A percentile compares a stretch with the other conserved stretches of the same genome.
phyloP scores from a whole-genome alignment of 2,113 vertebrate species.

The Chelonoidis abingdonii region DNA sequence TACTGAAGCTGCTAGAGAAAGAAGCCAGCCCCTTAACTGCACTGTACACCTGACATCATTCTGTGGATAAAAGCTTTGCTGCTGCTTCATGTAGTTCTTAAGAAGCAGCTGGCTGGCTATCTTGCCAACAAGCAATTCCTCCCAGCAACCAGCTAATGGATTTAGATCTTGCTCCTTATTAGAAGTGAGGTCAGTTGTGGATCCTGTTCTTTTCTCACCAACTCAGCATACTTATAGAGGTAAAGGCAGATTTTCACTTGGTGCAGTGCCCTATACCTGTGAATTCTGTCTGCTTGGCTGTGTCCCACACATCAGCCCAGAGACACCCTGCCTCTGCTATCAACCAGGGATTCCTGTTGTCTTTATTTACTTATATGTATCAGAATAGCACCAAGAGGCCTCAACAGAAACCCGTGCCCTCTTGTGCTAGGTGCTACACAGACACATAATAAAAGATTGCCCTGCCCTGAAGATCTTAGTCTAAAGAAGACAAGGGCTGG shows the following conservation, averaged over 20 bases:
- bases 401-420: neutral
- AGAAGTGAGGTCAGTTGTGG: neutral
- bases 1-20: neutral
- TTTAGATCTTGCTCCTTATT: neutral
- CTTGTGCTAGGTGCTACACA: neutral
- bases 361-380: neutral
- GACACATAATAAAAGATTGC: constrained; percentile 44
- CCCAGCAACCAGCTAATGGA: neutral
- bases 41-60: neutral
- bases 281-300: neutral
- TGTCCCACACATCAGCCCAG: neutral
- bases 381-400: neutral
- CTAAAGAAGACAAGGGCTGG: neutral
- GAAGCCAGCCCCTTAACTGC: neutral
- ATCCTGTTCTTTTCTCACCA: neutral
- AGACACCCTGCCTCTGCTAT: constrained; percentile 46
- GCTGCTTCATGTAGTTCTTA: constrained; percentile 4
- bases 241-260: constrained; percentile 1
- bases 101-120: neutral
- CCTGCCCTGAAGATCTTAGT: constrained; percentile 5
- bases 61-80: constrained; percentile 4
- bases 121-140: neutral
- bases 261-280: neutral
- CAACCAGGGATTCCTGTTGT: neutral
- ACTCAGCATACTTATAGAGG: neutral